Conservation (phyloP, 2,888 invertebrate species). For the Harpalus rufipes region DNA sequence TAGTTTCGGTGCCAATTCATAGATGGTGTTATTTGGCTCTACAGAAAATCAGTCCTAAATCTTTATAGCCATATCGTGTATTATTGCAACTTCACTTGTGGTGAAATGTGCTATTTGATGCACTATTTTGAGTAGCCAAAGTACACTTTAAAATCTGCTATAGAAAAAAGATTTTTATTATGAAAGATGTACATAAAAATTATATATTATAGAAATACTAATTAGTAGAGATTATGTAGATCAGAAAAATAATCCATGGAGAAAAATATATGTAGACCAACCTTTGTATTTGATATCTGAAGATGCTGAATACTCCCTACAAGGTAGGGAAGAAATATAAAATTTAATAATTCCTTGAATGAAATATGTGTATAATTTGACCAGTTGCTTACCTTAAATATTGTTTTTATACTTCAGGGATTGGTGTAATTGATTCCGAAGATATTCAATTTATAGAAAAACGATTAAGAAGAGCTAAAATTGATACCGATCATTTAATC, state of each 20-base stretch:
- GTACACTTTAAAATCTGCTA: too few species aligned
- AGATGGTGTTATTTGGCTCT: too few species aligned
- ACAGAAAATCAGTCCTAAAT: too few species aligned
- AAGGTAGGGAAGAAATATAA: slow-evolving; percentile 5
- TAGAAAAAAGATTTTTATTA: neutral
- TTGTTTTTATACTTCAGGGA: slow-evolving; percentile 45
- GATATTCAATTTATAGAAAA: slow-evolving; percentile 69
- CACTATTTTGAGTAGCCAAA: too few species aligned
- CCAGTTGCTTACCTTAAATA: too few species aligned
- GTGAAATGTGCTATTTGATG: too few species aligned
- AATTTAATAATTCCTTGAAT: too few species aligned
- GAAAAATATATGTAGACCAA: neutral
- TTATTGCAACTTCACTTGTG: too few species aligned
- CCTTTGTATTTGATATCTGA: slow-evolving; percentile 26
- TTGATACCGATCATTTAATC: slow-evolving; percentile 20
- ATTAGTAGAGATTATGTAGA: slow-evolving; percentile 1
- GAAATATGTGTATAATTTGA: too few species aligned
- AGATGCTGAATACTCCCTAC: neutral
- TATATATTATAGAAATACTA: neutral
- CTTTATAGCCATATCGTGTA: too few species aligned
- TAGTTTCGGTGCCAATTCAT: too few species aligned
- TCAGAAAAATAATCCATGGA: neutral
- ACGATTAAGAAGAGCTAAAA: slow-evolving; percentile 57
- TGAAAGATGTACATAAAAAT: neutral
- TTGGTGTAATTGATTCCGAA: slow-evolving; percentile 67